Base-by-base conservation (phyloP, 2,797 vertebrate genomes). In the Alcedo quadribrachys region DNA sequence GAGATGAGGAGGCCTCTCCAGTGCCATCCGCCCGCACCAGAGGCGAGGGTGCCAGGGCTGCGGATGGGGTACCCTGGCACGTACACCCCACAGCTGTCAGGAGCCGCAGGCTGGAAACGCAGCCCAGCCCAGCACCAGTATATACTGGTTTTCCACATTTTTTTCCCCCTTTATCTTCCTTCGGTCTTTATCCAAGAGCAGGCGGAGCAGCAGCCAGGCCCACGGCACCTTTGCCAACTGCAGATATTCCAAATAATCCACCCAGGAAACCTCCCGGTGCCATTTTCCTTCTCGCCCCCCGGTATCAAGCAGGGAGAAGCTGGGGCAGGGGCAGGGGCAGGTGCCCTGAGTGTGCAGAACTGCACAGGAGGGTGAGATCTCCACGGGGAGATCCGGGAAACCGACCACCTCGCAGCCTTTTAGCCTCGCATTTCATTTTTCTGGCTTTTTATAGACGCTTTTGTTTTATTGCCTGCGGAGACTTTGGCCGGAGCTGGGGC, bases 1-100 rank as follows among this genome's bases (percentile, higher is more conserved):
- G 87, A 66, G 60, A 65, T 2, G 69, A 87, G 18, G 66, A 83
- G n/a, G n/a, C 35, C 32, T 87, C 68, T 76, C 5, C 0, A 78
- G 81, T 18, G 35, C 60, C 20, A 3, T 11, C 33, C 0, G 1
- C 51, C 79, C 1, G 0, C 51, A 3, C 0, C 0, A 30, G 78
- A 46, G 51, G 58, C 10, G 8, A 63, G 82, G 60, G 43, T 30
- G 62, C 22, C 35, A 8, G 0, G 0, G 67, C 62, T 67, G n/a
- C 3, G 2, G 69, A 15, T 0, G 0, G n/a, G n/a, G 30, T 6
- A 8, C 22, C 54, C 43, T 3, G 48, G 33, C 85, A 33, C 3
- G 0, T 1, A 18, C 9, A 16, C 30, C 33, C 43, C 19, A 4
- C 3, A 1, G 58, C 12, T 7, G 2, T 35, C 6, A 1, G 66